Base-by-base conservation (phyloP, 1,140 invertebrate species). In the Neuroterus valhalla region DNA sequence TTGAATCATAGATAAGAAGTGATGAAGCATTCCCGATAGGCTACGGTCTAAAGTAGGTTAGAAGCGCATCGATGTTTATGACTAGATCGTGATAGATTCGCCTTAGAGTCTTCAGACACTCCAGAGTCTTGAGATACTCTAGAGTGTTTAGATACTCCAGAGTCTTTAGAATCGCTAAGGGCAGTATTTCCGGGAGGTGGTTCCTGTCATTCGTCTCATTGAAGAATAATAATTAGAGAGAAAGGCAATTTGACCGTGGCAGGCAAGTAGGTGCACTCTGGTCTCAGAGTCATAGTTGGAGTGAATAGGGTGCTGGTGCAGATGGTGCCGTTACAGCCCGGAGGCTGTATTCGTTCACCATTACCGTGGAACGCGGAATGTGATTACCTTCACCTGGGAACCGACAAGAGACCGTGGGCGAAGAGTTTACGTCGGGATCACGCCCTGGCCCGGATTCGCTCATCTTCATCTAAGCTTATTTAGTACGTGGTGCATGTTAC, bases 331-430 rank as follows among this genome's bases (percentile, higher is more conserved):
- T 88, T 89, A 88, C 71, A 78, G 84, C 79, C 87, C 78, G 71
- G 72, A 81, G 86, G 87, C 84, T 76, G 76, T 74, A 72, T 85
- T 84, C 83, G 82, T 83, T 87, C 78, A 81, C 81, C 83, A 89
- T 88, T 87, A 89, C 81, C 84, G 80, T 85, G 86, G 87, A 89
- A 88, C 85, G 84, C 85, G 87, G 87, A 89, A 88, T 89, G 86
- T 87, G 87, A 89, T 88, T 89, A 88, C 77, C 81, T 83, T 83
- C 76, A 81, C 74, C 75, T 86, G 82, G 80, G 82, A 87, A 87
- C 79, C 70, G 74, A 79, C 71, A 62, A 74, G 66, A 21, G 23
- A 45, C 38, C 67, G 71, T 77, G 23, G 67, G 52, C 55, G 44
- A 12, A 44, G 50, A 62, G 52, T 38, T 38, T 38, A 38, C 31